Evolutionary conservation across 2,888 invertebrate species (phyloP), one percentile per base, ranked within the genome.

Genomic region (Eumacrocentrus americanus): DNA sequence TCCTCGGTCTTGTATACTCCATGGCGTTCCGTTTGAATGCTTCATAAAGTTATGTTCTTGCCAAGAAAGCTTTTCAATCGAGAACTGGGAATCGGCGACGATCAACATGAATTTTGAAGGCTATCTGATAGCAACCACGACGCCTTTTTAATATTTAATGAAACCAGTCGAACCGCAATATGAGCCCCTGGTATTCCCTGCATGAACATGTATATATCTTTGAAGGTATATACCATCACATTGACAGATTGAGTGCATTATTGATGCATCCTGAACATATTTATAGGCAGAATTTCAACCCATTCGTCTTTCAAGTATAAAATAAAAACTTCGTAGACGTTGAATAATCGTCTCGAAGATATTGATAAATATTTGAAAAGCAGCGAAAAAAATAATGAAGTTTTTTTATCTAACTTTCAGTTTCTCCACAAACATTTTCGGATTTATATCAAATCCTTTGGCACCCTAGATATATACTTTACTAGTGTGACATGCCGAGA

Each of bases 121-220:
- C 37, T 66, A 74, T 72, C 71, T 67, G 71, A 73, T 72, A 72
- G 74, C 70, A 60, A 70, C 70, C 72, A 73, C 72, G 74, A 71
- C 75, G 73, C 69, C 25, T 63, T 67, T 67, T 78, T 70, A 78
- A 78, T 78, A 77, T 75, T 78, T 76, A 70, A 78, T 78, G 77
- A 73, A 77, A 77, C n/a, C 78, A 76, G 73, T 71, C 72, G 72
- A 68, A 72, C 76, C 76, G 76, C 76, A 74, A 77, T 76, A 78
- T 77, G 74, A 72, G 62, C 60, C 67, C 69, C 52, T 63, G 68
- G 70, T 69, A 67, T 66, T 66, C 57, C 71, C 70, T 67, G 69
- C 64, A 48, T 51, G 16, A 16, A n/a, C 3, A 22, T n/a, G 34
- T 46, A 47, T 44, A 16, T 14, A 48, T 44, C n/a, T 44, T 20